Conservation (phyloP, 92 coral and sea anemone species). For the Epizoanthus fatuus region DNA sequence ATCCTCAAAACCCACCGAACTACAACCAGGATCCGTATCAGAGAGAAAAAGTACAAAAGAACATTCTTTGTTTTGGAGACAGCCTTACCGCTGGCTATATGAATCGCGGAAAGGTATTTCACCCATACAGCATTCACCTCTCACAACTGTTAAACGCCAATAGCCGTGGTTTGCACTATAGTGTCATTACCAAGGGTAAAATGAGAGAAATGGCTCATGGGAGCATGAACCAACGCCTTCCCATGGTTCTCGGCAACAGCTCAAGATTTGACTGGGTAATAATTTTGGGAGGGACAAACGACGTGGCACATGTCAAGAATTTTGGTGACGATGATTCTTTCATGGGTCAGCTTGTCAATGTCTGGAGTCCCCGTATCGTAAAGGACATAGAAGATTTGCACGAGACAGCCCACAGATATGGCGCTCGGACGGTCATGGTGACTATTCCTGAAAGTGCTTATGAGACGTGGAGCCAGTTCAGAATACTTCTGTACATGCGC, state of each 20-base stretch:
- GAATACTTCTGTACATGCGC: constrained; percentile 94
- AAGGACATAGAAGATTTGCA: constrained; percentile 90
- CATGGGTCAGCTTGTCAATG: constrained; percentile 87
- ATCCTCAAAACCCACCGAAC: not conserved
- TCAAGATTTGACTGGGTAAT: constrained; percentile 97
- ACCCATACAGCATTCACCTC: constrained; percentile 90
- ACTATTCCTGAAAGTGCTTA: constrained; percentile 99
- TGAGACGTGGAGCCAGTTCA: constrained; percentile 94
- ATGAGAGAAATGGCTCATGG: constrained; percentile 98
- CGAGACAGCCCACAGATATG: constrained; percentile 84
- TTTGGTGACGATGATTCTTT: constrained; percentile 99
- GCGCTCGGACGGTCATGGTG: constrained; percentile 90
- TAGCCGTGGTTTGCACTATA: constrained; percentile 63
- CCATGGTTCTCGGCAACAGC: constrained; percentile 91
- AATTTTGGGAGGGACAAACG: constrained; percentile 97
- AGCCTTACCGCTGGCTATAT: constrained; percentile 93
- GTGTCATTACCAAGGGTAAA: constrained; percentile 83
- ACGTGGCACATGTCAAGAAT: constrained; percentile 99
- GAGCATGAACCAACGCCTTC: constrained; percentile 93
- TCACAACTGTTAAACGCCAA: constrained; percentile 82
- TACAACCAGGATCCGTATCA: constrained; percentile 41
- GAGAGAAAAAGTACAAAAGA: constrained; percentile 29
- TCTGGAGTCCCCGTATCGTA: constrained; percentile 96
- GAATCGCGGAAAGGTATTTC: constrained; percentile 83
- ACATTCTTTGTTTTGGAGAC: constrained; percentile 95